A percentile compares a stretch with the other conserved stretches of the same genome.
These are phyloP conservation scores for Drosophila sordidula DNA, from an alignment of 2,888 invertebrate genomes.

Conservation along the genomic window DNA sequence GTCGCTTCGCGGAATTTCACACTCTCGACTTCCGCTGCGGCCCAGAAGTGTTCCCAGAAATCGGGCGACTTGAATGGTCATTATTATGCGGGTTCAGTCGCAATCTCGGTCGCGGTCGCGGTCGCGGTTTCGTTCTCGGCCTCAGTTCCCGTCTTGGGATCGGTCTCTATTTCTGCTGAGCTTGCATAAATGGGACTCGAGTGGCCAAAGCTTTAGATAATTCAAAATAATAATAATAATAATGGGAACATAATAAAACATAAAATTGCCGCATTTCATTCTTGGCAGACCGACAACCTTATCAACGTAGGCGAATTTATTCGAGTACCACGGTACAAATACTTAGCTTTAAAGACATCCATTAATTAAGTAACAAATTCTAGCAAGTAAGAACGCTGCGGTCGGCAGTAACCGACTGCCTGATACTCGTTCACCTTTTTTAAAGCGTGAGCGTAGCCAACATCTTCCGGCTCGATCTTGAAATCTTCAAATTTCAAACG, in stretches of 20 bases:
- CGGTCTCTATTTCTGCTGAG: conserved; percentile 4
- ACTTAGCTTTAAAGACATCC: neutral
- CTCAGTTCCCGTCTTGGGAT: conserved; percentile 3
- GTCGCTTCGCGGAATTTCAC: conserved; percentile 54
- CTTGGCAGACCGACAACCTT: conserved; percentile 68
- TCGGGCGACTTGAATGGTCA: conserved; percentile 34
- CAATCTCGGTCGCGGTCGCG: neutral
- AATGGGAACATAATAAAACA: conserved; percentile 10
- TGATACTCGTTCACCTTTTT: no score
- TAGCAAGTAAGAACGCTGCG: no score
- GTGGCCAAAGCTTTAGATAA: conserved; percentile 9
- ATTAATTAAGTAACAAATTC: neutral
- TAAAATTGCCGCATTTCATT: conserved; percentile 34
- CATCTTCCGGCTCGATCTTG: no score
- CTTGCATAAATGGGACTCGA: conserved; percentile 17
- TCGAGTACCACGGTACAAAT: neutral
- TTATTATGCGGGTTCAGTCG: conserved; percentile 30
- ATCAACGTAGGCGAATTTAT: conserved; percentile 38
- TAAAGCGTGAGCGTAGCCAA: no score
- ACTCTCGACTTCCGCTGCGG: conserved; percentile 56
- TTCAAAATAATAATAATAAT: conserved; percentile 3
- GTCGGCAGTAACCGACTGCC: no score
- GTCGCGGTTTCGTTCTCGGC: neutral
- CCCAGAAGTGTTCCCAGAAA: conserved; percentile 61
- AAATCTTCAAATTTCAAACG: no score